A percentile compares a stretch with the other conserved stretches of the same genome.
Conservation (phyloP, 2,888 invertebrate species). For the Chironomus riparius region DNA sequence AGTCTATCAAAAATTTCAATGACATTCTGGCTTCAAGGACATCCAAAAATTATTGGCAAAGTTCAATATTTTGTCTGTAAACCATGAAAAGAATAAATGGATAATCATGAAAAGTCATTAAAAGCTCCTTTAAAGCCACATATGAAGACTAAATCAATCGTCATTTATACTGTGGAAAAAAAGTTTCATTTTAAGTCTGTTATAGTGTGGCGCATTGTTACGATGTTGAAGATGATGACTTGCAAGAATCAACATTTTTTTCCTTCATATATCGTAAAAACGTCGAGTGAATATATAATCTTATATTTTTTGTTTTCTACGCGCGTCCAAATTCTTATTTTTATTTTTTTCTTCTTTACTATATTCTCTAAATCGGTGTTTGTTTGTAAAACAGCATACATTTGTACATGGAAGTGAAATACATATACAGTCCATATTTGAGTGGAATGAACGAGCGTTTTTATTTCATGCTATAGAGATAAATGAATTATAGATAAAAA, state of each 20-base stretch:
- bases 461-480: background rate
- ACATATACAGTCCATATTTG: background rate
- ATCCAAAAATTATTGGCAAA: too few species aligned
- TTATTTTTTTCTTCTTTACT: background rate
- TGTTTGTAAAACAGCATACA: background rate
- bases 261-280: background rate
- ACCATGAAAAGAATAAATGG: too few species aligned
- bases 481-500: background rate
- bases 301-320: background rate
- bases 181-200: background rate
- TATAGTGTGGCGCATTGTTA: background rate
- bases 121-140: too few species aligned
- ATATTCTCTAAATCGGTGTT: background rate
- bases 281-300: background rate
- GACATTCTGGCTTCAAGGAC: too few species aligned
- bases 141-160: too few species aligned
- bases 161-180: background rate
- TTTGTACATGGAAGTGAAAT: background rate
- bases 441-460: conserved; percentile 2
- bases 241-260: conserved; percentile 10
- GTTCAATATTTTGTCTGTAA: too few species aligned
- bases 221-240: conserved; percentile 13
- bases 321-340: background rate
- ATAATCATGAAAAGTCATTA: too few species aligned
- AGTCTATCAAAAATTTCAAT: too few species aligned